Conservation (phyloP, 2,888 invertebrate genomes). For the Nemoura dubitans region DNA sequence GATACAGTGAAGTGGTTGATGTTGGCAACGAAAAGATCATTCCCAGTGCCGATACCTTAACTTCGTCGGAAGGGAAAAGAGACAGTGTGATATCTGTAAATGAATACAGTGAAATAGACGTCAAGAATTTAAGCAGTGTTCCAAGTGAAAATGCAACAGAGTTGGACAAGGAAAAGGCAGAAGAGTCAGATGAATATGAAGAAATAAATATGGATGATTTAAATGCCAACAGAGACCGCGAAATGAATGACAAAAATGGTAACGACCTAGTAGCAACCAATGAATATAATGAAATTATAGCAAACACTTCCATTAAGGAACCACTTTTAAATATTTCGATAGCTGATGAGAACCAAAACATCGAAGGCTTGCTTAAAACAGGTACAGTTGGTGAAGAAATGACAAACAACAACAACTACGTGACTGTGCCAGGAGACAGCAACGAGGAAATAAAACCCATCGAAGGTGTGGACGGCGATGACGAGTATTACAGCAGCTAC, state of each 20-base stretch:
- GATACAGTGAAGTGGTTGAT: not conserved
- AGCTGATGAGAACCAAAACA: slow-evolving; percentile 22
- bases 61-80: not conserved
- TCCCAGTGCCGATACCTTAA: not conserved
- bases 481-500: slow-evolving; percentile 44
- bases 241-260: not conserved
- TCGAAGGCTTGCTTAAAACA: not conserved
- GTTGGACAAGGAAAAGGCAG: not conserved
- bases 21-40: not conserved
- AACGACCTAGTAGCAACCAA: not conserved
- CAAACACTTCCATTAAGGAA: not conserved
- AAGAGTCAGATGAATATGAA: not conserved
- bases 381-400: not conserved
- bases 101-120: not conserved
- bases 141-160: not conserved
- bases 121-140: not conserved
- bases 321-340: not conserved
- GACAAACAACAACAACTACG: slow-evolving; percentile 18
- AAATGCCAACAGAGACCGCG: not conserved
- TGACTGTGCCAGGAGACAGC: not conserved
- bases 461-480: slow-evolving; percentile 30
- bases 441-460: not conserved
- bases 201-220: not conserved
- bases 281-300: not conserved
- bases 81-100: not conserved